Percentiles rank a stretch among this genome's conserved stretches.
Evolutionary conservation across 1,140 invertebrate species (phyloP).

Genomic region (Eumaeus atala): DNA sequence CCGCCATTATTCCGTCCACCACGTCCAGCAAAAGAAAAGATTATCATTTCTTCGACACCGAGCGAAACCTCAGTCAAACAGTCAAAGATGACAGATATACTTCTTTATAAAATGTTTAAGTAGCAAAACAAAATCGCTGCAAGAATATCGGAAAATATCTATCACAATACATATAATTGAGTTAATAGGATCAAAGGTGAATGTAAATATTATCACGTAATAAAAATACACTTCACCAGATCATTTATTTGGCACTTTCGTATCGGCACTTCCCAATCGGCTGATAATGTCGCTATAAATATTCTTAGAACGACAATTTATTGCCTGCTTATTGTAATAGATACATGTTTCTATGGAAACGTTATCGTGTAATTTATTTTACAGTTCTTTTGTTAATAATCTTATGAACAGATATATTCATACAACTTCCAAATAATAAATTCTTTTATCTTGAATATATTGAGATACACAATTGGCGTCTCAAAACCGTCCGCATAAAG

Average conservation of each 20-base stretch:
- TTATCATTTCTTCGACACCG: too few relatives aligned
- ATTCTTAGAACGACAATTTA: constrained; percentile 28
- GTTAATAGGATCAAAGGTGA: too few relatives aligned
- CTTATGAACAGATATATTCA: background rate
- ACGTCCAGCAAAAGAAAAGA: too few relatives aligned
- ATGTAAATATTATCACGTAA: constrained; percentile 3
- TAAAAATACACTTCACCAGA: background rate
- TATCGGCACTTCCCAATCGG: constrained; percentile 17
- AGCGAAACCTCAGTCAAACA: too few relatives aligned
- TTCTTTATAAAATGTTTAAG: too few relatives aligned
- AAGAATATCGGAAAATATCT: too few relatives aligned
- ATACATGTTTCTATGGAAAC: constrained; percentile 40
- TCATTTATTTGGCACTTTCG: background rate
- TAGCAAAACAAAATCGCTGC: too few relatives aligned
- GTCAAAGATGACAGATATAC: too few relatives aligned
- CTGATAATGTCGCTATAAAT: constrained; percentile 29
- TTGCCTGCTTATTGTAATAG: constrained; percentile 54
- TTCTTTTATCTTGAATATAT: constrained; percentile 17
- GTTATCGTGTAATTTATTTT: constrained; percentile 28
- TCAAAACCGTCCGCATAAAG: too few relatives aligned
- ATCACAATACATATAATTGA: too few relatives aligned
- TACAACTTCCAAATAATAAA: constrained; percentile 5
- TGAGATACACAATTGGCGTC: constrained; percentile 11
- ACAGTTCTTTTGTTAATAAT: background rate
- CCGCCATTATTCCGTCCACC: too few relatives aligned